Base-by-base conservation (phyloP, 2,888 invertebrate species). In the Drosophila affinis region DNA sequence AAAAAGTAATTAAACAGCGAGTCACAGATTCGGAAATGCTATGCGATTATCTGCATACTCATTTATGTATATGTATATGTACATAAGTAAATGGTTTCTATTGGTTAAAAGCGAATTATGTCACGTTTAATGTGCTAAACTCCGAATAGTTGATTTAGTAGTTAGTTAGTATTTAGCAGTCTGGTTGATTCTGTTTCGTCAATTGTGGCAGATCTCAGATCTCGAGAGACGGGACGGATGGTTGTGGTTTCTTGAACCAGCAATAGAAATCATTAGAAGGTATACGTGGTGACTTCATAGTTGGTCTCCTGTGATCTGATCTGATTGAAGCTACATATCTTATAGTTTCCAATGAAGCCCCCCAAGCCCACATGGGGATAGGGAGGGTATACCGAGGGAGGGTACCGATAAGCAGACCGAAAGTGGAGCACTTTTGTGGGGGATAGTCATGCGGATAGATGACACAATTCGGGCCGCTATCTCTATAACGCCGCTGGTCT, bases 41-140 rank as follows among this genome's bases (percentile, higher is more conserved):
- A 80, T 78, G 80, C 75, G 74, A 78, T 79, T 78, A 80, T 80
- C 32, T 39, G 14, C 39, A 14, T 14, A 14, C 14, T 5, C 29
- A 29, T 29, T 29, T 34, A 34, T 4, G 4, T 34, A 12, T 12
- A 12, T 34, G 12, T 12, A 34, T 4, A 12, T 12, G 34, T 39
- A 39, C 39, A 14, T 14, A 6, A 4, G 12, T 34, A 10, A 34
- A 39, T 39, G 6, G 6, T 14, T 39, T 6, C 39, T 7, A 39
- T 6, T 14, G 14, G 34, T 12, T 34, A 12, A 12, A 34, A 12
- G 34, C 34, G 3, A 34, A 14, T 14, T 14, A 6, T 14, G 39
- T 2, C 14, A 39, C 12, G 4, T 32, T 32, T 10, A 12, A 12
- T 4, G 34, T 12, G 34, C 12, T n/a, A 34, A 21, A 21, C 21